Evolutionary conservation across 2,888 invertebrate species (phyloP), one percentile per base, ranked within the genome.

Genomic region (Lordiphosa andalusiaca): DNA sequence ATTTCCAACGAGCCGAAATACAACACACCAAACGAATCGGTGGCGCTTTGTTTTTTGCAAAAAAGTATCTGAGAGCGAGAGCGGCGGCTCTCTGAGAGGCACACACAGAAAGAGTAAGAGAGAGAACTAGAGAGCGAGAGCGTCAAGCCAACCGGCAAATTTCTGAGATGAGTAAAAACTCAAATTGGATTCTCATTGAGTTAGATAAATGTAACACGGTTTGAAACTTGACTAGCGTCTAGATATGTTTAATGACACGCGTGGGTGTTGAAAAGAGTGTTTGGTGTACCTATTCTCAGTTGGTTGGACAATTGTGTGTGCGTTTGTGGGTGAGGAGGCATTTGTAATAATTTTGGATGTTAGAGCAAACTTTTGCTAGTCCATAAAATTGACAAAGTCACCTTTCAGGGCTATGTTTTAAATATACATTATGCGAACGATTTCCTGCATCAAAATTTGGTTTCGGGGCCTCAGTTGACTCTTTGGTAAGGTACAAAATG

Each of bases 181-280:
- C 81, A 50, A 66, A 44, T 65, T 81, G 68, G 77, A 73, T 30
- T 71, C 84, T 63, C 81, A 59, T 69, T 81, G 77, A 81, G 81
- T 55, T 46, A 73, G 81, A 73, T 84, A 57, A 39, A 39, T 46
- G 36, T 5, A 0, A 23, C 9, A 3, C 5, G 76, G 81, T 81
- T 76, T 2, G 69, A 23, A 63, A 67, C 84, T 50, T 33, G 50
- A 12, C 66, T 77, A 73, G 51, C n/a, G 40, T n/a, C 25, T 23
- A 25, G 25, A 25, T 25, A 7, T 2, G 23, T 44, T 44, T 44
- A 33, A 44, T 50, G 49, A 41, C 33, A 16, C 19, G 19, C 53
- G 35, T 53, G 37, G 39, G 50, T 46, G 13, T 53, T 37, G 19
- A 50, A 50, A 40, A 35, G 9, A 30, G 30, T 30, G 30, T 30